Evolutionary conservation across 1,140 invertebrate genomes (phyloP).

Genomic region (Hylaeus anthracinus): DNA sequence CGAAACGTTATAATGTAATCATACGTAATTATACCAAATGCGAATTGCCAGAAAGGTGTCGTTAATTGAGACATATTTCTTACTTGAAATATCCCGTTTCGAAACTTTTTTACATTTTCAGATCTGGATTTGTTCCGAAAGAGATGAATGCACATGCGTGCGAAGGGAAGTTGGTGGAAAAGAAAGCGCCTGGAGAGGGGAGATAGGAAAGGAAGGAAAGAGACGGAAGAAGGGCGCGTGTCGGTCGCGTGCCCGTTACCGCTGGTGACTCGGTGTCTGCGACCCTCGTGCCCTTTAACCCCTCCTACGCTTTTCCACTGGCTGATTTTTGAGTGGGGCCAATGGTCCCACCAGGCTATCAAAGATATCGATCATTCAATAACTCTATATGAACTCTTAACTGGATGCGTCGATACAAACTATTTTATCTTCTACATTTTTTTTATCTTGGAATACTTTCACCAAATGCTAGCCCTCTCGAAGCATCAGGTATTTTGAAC

Average conservation of each 20-base stretch:
- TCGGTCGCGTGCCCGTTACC: conserved; percentile 74
- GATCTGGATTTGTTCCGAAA: background rate
- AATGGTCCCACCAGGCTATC: background rate
- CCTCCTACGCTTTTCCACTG: conserved; percentile 55
- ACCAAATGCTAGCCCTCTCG: too few relatives aligned
- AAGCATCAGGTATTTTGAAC: background rate
- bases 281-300: conserved; percentile 62
- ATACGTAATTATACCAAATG: too few relatives aligned
- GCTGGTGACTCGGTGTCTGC: conserved; percentile 70
- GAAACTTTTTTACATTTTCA: too few relatives aligned
- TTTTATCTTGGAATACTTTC: too few relatives aligned
- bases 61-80: too few relatives aligned
- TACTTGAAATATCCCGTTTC: too few relatives aligned
- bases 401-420: background rate
- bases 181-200: conserved; percentile 50
- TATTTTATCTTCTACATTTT: too few relatives aligned
- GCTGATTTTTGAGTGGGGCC: conserved; percentile 9
- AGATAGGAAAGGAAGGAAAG: conserved; percentile 57
- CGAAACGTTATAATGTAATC: too few relatives aligned
- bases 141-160: conserved; percentile 46
- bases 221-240: conserved; percentile 70
- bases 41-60: too few relatives aligned
- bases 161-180: conserved; percentile 58
- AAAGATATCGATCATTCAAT: background rate
- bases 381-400: background rate